phyloP scores from a whole-genome alignment of 2,113 vertebrate species.

The Holacanthus passer region DNA sequence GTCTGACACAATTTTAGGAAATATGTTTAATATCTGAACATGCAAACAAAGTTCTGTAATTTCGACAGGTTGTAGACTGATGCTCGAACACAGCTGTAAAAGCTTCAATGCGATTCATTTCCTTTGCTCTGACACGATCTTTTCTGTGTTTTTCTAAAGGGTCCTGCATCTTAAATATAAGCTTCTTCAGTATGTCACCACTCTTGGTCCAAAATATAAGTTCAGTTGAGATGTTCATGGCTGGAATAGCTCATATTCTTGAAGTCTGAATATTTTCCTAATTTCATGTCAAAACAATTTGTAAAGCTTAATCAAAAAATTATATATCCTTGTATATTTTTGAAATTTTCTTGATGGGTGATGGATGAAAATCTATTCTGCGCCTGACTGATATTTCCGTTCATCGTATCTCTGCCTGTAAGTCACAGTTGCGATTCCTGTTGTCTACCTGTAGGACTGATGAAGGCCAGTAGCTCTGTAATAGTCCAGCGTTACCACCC shows the following conservation, averaged over 20 bases:
- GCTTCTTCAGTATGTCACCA: not conserved
- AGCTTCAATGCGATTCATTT: not conserved
- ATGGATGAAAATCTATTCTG: not conserved
- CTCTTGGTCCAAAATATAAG: not conserved
- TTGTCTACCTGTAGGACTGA: constrained; percentile 61
- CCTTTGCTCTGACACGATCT: not conserved
- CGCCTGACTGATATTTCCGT: not conserved
- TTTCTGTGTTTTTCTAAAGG: not conserved
- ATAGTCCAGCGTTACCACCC: constrained; percentile 68
- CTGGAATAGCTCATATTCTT: not conserved
- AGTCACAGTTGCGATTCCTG: constrained; percentile 7
- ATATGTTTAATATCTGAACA: not conserved
- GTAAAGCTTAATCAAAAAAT: not conserved
- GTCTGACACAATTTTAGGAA: not conserved
- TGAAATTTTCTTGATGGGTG: not conserved
- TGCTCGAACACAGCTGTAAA: not conserved
- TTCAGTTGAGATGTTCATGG: not conserved
- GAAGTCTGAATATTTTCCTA: not conserved
- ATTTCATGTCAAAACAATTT: not conserved
- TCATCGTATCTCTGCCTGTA: not conserved
- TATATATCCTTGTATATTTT: not conserved
- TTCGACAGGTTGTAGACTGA: not conserved
- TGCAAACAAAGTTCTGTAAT: not conserved
- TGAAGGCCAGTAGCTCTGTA: constrained; percentile 48
- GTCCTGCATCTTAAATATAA: not conserved